A percentile compares a stretch with the other conserved stretches of the same genome.
Conservation (phyloP, 2,113 vertebrate species). For the Lonchura striata region DNA sequence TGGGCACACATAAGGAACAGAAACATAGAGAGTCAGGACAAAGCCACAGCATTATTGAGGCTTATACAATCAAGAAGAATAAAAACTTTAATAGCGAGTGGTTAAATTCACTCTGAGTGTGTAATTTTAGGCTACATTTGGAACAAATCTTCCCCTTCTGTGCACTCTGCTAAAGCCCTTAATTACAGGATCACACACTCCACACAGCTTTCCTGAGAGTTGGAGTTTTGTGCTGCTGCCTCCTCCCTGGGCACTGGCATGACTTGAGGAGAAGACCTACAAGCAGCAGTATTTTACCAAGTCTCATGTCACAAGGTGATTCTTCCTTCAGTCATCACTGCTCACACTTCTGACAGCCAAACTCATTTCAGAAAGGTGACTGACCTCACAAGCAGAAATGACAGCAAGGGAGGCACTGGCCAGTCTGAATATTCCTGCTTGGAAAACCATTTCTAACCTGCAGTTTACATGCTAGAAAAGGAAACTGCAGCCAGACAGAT, state of each 20-base stretch:
- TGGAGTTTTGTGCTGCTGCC: not conserved
- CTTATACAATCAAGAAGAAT: not conserved
- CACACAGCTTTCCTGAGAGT: not conserved
- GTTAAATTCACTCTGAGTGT: not conserved
- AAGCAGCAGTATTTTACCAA: not conserved
- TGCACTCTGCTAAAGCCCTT: not conserved
- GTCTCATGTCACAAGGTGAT: not conserved
- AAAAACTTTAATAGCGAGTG: not conserved
- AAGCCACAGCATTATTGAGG: not conserved
- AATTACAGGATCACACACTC: not conserved
- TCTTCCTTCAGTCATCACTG: not conserved
- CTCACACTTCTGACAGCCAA: not conserved
- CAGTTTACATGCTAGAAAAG: not conserved
- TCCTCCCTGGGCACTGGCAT: accelerated
- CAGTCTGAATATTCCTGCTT: not conserved
- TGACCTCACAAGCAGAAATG: not conserved
- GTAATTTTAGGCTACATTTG: slow-evolving; percentile 3
- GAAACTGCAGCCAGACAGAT: not conserved
- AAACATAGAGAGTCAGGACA: not conserved
- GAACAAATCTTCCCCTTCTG: not conserved
- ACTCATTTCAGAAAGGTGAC: not conserved
- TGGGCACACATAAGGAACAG: not conserved
- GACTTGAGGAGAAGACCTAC: not conserved
- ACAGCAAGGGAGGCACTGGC: accelerated
- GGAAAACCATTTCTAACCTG: not conserved